These are phyloP conservation scores for Aix galericulata DNA, from an alignment of 2,113 vertebrate species.

Conservation along the genomic window DNA sequence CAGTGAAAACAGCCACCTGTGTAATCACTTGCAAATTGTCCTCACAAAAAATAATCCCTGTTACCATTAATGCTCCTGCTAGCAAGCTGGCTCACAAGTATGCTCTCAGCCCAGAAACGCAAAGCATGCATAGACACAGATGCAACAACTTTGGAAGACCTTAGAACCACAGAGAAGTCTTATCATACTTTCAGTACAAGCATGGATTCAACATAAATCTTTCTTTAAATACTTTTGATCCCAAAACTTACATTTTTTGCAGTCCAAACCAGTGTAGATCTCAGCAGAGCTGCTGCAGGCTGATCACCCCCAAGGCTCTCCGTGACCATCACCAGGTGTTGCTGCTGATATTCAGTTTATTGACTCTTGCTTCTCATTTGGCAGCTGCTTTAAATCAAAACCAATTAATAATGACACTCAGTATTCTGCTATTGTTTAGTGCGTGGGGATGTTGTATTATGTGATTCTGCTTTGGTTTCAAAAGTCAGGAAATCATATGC, in stretches of 20 bases:
- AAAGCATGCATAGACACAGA: rapidly evolving
- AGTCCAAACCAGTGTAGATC: rapidly evolving
- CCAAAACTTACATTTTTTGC: not conserved
- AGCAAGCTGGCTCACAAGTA: rapidly evolving
- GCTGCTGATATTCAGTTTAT: rapidly evolving
- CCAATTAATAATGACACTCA: not conserved
- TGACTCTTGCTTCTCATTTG: not conserved
- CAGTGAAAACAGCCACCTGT: rapidly evolving
- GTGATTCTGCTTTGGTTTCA: no score
- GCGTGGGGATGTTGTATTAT: rapidly evolving
- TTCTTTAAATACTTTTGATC: not conserved
- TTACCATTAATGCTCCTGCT: rapidly evolving
- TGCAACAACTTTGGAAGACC: not conserved
- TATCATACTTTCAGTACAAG: not conserved
- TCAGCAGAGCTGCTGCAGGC: not conserved
- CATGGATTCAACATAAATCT: not conserved
- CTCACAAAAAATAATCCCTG: rapidly evolving
- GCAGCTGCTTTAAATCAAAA: not conserved
- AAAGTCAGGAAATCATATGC: not conserved
- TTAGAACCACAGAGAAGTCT: not conserved
- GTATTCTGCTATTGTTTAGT: not conserved
- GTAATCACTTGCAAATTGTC: not conserved
- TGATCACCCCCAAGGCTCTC: rapidly evolving
- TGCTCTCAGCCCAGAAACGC: rapidly evolving
- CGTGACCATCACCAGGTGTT: not conserved